These are phyloP conservation scores for Prolemur simus DNA, from an alignment of 2,113 vertebrate genomes.

Conservation along the genomic window DNA sequence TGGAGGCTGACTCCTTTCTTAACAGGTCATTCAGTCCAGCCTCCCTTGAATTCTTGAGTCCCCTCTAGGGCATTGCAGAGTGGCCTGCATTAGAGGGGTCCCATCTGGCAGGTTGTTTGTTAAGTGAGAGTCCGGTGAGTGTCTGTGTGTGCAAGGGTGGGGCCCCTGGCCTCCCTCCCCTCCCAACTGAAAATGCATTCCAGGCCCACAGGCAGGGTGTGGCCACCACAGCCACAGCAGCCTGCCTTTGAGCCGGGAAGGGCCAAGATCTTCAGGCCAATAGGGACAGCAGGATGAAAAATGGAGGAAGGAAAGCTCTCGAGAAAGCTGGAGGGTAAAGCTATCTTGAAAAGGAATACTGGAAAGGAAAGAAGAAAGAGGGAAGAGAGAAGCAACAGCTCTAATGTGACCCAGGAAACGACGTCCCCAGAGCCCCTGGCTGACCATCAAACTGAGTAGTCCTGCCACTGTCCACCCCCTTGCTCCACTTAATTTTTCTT, in stretches of 20 bases:
- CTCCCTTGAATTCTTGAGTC: neutral
- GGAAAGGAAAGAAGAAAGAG: neutral
- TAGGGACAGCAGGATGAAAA: neutral
- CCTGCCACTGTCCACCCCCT: neutral
- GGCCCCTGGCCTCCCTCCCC: neutral
- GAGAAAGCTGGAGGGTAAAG: constrained; percentile 1
- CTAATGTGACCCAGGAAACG: neutral
- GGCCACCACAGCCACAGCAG: neutral
- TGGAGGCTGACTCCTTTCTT: neutral
- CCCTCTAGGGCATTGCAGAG: neutral
- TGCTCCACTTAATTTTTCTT: neutral
- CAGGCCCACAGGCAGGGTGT: neutral
- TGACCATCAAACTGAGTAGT: neutral
- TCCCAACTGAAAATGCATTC: neutral
- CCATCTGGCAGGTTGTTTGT: neutral
- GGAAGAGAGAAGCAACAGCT: neutral
- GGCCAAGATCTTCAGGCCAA: neutral
- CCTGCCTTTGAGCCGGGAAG: neutral
- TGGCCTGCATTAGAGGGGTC: neutral
- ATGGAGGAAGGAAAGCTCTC: neutral
- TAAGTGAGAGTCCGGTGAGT: neutral
- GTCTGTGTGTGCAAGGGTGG: neutral
- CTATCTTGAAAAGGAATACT: neutral
- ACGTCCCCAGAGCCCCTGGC: neutral
- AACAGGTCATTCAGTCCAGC: neutral